Base-by-base conservation (phyloP, 1,140 invertebrate genomes). In the Drosophila punjabiensis region DNA sequence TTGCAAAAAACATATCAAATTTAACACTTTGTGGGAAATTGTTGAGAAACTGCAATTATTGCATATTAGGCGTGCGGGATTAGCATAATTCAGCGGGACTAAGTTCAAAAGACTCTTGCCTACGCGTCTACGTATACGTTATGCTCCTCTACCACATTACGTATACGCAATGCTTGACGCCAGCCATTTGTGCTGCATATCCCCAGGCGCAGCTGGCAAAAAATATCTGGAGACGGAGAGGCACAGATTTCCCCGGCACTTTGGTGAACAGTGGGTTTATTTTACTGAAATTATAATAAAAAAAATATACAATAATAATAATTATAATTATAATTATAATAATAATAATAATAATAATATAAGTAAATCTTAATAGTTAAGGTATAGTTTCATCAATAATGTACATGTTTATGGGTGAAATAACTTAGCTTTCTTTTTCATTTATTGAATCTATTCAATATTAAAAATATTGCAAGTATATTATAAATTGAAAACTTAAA, bases 171-270 rank as follows among this genome's bases (percentile, higher is more conserved):
- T 56, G 73, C 70, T 75, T 74, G 35, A 64, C 70, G 73, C 73
- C 45, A 76, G 82, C 67, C 86, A 82, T 90, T 89, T 86, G 71
- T 82, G 45, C 76, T 90, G 86, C 86, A 85, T 80, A 89, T 86
- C 86, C 82, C 82, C 68, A 86, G 86, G 86, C 85, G 86, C 75
- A 70, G 77, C 82, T 79, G 73, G 68, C 53, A 55, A 69, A 66
- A 79, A 61, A 62, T n/a, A n/a, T 14, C 20, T 45, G 20, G 53
- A 68, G 62, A 70, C 41, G 58, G 58, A 47, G 35, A 67, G 39
- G 30, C 62, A 41, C 48, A 63, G 59, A 62, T 62, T 63, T 45
- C 20, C 28, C 63, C 43, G 53, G 53, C 65, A 73, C 45, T 62
- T 45, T 11, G 20, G 9, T 9, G n/a, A 0, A 55, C 33, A 55